Conservation (phyloP, 2,113 vertebrate genomes). For the Melanerpes formicivorus region DNA sequence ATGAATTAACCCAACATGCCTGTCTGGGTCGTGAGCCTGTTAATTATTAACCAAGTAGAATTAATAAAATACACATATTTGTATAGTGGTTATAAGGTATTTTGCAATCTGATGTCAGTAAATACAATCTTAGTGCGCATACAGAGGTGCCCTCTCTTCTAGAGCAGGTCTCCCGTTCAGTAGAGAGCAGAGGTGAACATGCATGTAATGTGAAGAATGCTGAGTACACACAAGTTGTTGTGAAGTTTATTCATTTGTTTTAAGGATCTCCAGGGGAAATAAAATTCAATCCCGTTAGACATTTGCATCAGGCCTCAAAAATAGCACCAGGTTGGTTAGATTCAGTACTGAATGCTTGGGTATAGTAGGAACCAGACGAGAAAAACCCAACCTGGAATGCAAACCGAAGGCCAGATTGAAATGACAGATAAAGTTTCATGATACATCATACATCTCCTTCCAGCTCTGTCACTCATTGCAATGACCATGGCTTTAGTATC, state of each 20-base stretch:
- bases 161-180: not conserved
- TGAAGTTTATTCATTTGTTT: not conserved
- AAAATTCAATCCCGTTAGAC: not conserved
- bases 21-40: not conserved
- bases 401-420: not conserved
- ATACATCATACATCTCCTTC: not conserved
- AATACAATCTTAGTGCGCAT: not conserved
- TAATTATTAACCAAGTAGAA: not conserved
- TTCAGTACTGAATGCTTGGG: not conserved
- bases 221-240: not conserved
- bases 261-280: not conserved
- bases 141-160: not conserved
- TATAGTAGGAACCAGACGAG: not conserved
- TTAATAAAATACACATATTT: not conserved
- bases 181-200: not conserved
- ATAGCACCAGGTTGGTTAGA: not conserved
- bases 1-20: not conserved
- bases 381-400: not conserved
- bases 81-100: not conserved
- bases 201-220: not conserved
- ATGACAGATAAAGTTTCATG: not conserved
- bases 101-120: not conserved
- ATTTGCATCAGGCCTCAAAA: not conserved
- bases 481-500: not conserved
- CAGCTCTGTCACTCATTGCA: not conserved